These are phyloP conservation scores for Dicyrtoma fusca DNA, from an alignment of 2,888 invertebrate genomes.

Conservation along the genomic window DNA sequence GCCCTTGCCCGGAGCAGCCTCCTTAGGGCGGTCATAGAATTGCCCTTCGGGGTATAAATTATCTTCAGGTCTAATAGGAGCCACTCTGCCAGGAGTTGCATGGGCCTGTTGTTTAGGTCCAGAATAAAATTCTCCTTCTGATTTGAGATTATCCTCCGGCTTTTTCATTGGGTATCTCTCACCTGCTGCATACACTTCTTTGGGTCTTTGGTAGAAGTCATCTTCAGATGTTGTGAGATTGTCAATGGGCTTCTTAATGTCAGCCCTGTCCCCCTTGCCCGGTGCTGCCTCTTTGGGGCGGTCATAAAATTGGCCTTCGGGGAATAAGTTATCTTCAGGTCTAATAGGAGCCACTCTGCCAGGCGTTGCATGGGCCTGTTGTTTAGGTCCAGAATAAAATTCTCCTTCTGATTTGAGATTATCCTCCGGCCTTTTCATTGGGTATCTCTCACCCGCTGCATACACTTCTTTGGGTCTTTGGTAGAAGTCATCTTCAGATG, in stretches of 20 bases:
- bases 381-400: conserved; percentile 21
- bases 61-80: conserved; percentile 63
- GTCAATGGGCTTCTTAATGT: conserved; percentile 61
- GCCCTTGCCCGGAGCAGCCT: conserved; percentile 60
- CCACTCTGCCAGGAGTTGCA: conserved; percentile 59
- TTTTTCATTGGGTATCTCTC: conserved; percentile 60
- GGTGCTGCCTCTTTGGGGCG: conserved; percentile 46
- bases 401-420: conserved; percentile 64
- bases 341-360: conserved; percentile 59
- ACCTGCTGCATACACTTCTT: conserved; percentile 59
- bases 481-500: conserved; percentile 58
- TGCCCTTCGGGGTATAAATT: conserved; percentile 68
- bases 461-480: conserved; percentile 63
- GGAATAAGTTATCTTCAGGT: conserved; percentile 59
- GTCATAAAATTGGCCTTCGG: conserved; percentile 61
- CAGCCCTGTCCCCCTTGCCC: conserved; percentile 56
- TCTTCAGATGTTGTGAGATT: conserved; percentile 64
- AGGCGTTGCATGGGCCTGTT: conserved; percentile 54
- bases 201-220: conserved; percentile 64
- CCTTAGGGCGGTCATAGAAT: conserved; percentile 63
- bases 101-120: conserved; percentile 52
- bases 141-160: conserved; percentile 65
- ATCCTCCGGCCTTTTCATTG: conserved; percentile 60
- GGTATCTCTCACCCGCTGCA: conserved; percentile 61
- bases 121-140: conserved; percentile 64